Evolutionary conservation across 1,140 invertebrate genomes (phyloP), one percentile per base, ranked within the genome.

Genomic region (Anthonomus grandis): DNA sequence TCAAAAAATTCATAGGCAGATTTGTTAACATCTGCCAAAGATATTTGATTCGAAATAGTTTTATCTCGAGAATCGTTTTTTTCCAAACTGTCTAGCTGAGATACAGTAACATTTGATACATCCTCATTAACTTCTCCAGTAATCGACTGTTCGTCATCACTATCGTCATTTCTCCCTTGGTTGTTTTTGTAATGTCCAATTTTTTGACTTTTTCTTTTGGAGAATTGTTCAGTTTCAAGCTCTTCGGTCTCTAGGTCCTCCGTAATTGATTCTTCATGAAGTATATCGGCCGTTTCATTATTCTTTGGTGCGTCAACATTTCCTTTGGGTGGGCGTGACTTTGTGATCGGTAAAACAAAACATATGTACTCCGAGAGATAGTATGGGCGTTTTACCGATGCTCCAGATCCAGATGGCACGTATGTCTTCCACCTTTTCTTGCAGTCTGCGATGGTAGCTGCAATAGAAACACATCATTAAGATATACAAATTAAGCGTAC

Each of bases 71-170:
- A 46, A 59, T 59, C 31, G 42, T 38, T 31, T 45, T 53, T 27
- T 38, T 45, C 19, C 13, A 37, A 8, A 24, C 15, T 42, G 50
- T 44, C 39, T 22, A 38, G 27, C 46, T 27, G 54, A 23, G 36
- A 50, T 36, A 19, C 31, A 36, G 19, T 58, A 13, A 55, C 25
- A 13, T 54, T 15, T 39, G 18, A 37, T 23, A 31, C 27, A 31
- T 31, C 22, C 36, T 52, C 3, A 38, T 41, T 41, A 38, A 41
- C 49, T 22, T 52, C 49, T 52, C 31, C 49, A 52, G 15, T 21
- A 24, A 52, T 52, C 37, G 49, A 52, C 37, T 52, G 22, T 52
- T 52, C 37, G 15, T 25, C 49, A 41, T 52, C 37, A 52, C 49
- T 52, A 52, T 52, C 19, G 22, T 24, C 9, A n/a, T 52, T 41